Evolutionary conservation across 2,888 invertebrate genomes (phyloP).

Genomic region (Chrysolina oricalcia): DNA sequence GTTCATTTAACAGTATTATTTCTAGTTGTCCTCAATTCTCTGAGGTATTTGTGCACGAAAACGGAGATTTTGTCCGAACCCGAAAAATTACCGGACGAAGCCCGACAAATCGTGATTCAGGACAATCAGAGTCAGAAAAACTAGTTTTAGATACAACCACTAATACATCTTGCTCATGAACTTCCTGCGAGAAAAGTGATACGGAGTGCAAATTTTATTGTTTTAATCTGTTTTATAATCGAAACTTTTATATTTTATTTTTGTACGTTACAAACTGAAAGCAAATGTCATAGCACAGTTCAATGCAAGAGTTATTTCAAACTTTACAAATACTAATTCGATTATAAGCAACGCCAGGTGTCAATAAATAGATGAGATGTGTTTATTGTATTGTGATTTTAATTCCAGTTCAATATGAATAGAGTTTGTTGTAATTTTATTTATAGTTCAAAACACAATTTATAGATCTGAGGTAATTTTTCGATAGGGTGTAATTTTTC

Average conservation of each 20-base stretch:
- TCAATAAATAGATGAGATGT: no score
- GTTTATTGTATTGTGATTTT: no score
- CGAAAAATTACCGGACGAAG: slow-evolving; percentile 91
- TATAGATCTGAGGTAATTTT: no score
- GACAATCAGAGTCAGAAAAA: slow-evolving; percentile 44
- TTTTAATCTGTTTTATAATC: slow-evolving; percentile 29
- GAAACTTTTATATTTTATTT: slow-evolving; percentile 17
- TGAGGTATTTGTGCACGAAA: slow-evolving; percentile 91
- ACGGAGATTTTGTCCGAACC: slow-evolving; percentile 95
- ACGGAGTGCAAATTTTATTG: slow-evolving; percentile 51
- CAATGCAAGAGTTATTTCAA: slow-evolving; percentile 5
- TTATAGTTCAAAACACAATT: no score
- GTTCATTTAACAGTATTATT: slow-evolving; percentile 54
- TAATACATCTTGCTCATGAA: slow-evolving; percentile 51
- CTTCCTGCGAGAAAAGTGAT: slow-evolving; percentile 45
- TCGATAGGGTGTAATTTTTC: no score
- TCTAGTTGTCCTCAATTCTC: slow-evolving; percentile 93
- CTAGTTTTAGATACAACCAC: slow-evolving; percentile 34
- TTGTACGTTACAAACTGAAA: background rate
- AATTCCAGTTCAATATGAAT: no score
- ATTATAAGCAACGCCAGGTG: background rate
- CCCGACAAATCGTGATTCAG: slow-evolving; percentile 80
- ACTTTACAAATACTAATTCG: slow-evolving; percentile 1
- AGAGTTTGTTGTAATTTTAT: no score
- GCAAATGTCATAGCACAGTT: slow-evolving; percentile 17